Evolutionary conservation across 2,113 vertebrate species (phyloP), one percentile per base, ranked within the genome.

Genomic region (Haliaeetus leucogaster): DNA sequence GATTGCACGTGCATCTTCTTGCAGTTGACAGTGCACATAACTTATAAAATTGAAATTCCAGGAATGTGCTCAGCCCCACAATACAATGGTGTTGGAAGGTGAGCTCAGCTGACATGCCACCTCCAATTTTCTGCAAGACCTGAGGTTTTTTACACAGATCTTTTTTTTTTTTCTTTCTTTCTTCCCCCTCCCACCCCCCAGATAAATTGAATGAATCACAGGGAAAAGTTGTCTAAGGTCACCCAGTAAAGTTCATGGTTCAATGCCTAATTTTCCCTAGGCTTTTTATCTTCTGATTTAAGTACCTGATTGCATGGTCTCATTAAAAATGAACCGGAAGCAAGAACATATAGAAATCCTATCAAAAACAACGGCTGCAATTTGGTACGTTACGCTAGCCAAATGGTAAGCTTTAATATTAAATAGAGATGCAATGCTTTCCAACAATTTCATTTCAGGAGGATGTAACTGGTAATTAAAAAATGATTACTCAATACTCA

Each of bases 71-170:
- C 15, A 67, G 27, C 26, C 19, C 34, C 7, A 6, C 34, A 38
- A 7, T 70, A 27, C 9, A 13, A 56, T 50, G 38, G 22, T 80
- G 18, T 50, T 73, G 13, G 36, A 88, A 87, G 58, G 62, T 92
- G 47, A 95, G 53, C 29, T 76, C 74, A 73, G 78, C 78, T 77
- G 53, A 62, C 26, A 11, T 48, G 81, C 82, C 81, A 66, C 47
- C 45, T 95, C 55, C 21, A 50, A 43, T 95, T 91, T 95, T 87
- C 73, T 90, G 50, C 79, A 94, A 77, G 70, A 79, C n/a, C 21
- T 86, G 52, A 61, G 66, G 55, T 6, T 6, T 58, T 80, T 89
- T 68, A 62, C 32, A 27, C 10, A 56, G 40, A 3, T 23, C 4
- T 12, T 25, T 47, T 19, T 55, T 55, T 38, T 63, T 12, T 16